These are phyloP conservation scores for Anthopleura xanthogrammica DNA, from an alignment of 92 coral and sea anemone species.

Conservation along the genomic window DNA sequence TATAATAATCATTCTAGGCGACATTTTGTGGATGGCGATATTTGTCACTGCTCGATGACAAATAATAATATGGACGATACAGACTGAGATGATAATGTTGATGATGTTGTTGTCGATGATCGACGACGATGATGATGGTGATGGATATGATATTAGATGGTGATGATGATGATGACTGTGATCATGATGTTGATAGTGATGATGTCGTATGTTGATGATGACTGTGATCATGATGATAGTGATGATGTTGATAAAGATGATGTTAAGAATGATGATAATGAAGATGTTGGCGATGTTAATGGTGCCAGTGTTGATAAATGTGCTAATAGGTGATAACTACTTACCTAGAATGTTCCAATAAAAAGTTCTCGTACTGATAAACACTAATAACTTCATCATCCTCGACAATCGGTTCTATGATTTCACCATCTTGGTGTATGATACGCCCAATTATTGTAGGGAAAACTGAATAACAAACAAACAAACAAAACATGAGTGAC, in stretches of 20 bases:
- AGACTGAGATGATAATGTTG: no score
- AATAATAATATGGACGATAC: no score
- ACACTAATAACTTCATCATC: constrained; percentile 75
- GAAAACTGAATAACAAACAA: constrained; percentile 58
- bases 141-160: neutral
- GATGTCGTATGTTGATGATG: neutral
- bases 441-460: constrained; percentile 86
- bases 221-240: neutral
- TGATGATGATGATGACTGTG: neutral
- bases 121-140: no score
- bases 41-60: no score
- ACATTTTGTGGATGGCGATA: no score
- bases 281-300: neutral
- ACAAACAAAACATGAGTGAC: neutral
- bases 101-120: no score
- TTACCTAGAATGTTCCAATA: constrained; percentile 81
- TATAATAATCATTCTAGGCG: no score
- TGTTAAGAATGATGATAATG: neutral
- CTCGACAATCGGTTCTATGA: constrained; percentile 49
- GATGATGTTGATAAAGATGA: neutral
- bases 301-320: neutral
- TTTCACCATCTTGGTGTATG: constrained; percentile 73
- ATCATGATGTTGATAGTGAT: neutral
- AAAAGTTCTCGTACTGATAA: constrained; percentile 93
- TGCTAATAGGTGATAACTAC: neutral